Conservation (phyloP, 2,113 vertebrate species). For the Phrynosoma blainvillii region DNA sequence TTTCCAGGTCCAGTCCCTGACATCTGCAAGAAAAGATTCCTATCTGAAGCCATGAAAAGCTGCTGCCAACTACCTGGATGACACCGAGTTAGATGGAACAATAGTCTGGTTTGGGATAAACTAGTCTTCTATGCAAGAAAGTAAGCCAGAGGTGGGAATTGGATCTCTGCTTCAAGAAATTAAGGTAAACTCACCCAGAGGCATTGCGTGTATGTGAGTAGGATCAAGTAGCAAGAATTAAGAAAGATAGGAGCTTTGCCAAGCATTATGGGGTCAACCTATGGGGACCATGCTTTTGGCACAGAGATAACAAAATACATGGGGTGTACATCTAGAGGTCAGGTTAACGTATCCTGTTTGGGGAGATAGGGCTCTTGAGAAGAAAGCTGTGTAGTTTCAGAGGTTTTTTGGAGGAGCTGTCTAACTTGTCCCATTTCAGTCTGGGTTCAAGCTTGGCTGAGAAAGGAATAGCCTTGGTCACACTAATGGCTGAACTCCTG, state of each 20-base stretch:
- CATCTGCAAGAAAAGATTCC: background rate
- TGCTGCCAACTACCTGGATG: background rate
- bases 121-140: background rate
- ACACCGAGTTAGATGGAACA: background rate
- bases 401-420: too few relatives aligned
- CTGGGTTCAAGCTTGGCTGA: too few relatives aligned
- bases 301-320: background rate
- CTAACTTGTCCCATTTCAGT: too few relatives aligned
- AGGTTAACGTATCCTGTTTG: too few relatives aligned
- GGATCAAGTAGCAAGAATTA: background rate
- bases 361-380: too few relatives aligned
- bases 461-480: too few relatives aligned
- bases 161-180: accelerated
- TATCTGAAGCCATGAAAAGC: background rate
- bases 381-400: too few relatives aligned
- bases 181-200: background rate
- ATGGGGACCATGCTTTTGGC: background rate
- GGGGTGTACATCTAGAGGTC: background rate
- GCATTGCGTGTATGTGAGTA: background rate
- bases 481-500: too few relatives aligned
- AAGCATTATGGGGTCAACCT: background rate
- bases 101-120: background rate
- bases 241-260: accelerated
- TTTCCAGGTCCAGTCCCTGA: background rate
- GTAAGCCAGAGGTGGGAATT: slow-evolving; percentile 29